phyloP scores from a whole-genome alignment of 1,140 invertebrate species.

The Scaptomyza montana region DNA sequence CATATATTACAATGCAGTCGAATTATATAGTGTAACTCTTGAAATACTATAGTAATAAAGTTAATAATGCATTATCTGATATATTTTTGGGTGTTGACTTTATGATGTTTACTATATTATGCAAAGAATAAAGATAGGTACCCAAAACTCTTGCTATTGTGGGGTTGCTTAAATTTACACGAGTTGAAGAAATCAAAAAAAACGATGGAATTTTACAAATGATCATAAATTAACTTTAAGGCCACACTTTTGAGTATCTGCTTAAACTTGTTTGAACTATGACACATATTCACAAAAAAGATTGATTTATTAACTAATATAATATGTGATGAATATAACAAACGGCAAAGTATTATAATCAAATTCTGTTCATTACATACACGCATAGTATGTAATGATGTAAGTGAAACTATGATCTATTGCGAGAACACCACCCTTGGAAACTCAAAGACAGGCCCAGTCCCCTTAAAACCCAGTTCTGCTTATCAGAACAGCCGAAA shows the following conservation, averaged over 20 bases:
- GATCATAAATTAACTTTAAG: background rate
- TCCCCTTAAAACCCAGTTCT: background rate
- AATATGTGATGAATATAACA: no score
- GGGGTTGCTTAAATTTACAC: no score
- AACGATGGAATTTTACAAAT: background rate
- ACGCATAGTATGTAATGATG: background rate
- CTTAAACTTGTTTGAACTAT: background rate
- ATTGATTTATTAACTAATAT: background rate
- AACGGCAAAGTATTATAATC: no score
- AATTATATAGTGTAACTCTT: background rate
- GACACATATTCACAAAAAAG: background rate
- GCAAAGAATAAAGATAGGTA: no score
- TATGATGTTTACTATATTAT: no score
- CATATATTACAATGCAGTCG: background rate
- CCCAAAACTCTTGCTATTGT: background rate
- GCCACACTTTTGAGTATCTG: background rate
- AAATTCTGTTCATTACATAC: no score
- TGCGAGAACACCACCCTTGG: background rate
- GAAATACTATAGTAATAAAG: background rate
- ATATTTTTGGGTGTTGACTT: no score
- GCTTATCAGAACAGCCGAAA: conserved; percentile 28
- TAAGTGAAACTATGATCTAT: background rate
- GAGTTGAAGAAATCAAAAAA: background rate
- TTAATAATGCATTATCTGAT: no score
- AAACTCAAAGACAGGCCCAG: background rate